Evolutionary conservation across 2,113 vertebrate genomes (phyloP), one percentile per base, ranked within the genome.

Genomic region (Sus scrofa): DNA sequence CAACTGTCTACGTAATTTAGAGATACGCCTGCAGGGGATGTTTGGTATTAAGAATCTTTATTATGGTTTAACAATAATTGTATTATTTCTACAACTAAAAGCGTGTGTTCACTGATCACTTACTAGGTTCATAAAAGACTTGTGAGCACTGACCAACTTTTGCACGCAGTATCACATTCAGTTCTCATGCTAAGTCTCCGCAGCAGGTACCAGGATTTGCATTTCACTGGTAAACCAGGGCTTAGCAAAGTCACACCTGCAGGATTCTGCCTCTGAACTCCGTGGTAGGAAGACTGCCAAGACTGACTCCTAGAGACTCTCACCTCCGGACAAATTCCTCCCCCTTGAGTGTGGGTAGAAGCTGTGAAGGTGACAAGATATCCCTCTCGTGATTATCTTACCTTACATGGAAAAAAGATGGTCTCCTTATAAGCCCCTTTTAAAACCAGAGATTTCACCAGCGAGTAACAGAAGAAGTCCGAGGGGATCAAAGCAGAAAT

Each of bases 281-380:
- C 34, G 27, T 26, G 37, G 22, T 2, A 52, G 27, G 12, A 37
- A 74, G 20, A 19, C 24, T 56, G 56, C 85, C 18, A n/a, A 56
- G 39, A 60, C 52, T 3, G 1, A 34, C 37, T 34, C 0, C 19
- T 30, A 11, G 0, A 24, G 24, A 30, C 50, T 15, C 2, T 54
- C 10, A 77, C 32, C 58, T 4, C 20, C 74, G 27, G 2, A 44
- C 2, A 20, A 67, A 26, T 26, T 60, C 14, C 27, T 68, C 3
- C 44, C 34, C 3, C 54, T 63, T 79, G 34, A 63, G 22, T 14
- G 1, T 81, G 37, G 26, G 37, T 34, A 9, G 34, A 94, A 54
- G 6, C 8, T 62, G 26, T 44, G 56, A 85, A 6, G 22, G 62
- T 16, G n/a, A 8, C 32, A 2, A 15, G 9, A 9, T 89, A 3